Conservation (phyloP, 1,140 invertebrate species). For the Zaprionus kolodkinae region DNA sequence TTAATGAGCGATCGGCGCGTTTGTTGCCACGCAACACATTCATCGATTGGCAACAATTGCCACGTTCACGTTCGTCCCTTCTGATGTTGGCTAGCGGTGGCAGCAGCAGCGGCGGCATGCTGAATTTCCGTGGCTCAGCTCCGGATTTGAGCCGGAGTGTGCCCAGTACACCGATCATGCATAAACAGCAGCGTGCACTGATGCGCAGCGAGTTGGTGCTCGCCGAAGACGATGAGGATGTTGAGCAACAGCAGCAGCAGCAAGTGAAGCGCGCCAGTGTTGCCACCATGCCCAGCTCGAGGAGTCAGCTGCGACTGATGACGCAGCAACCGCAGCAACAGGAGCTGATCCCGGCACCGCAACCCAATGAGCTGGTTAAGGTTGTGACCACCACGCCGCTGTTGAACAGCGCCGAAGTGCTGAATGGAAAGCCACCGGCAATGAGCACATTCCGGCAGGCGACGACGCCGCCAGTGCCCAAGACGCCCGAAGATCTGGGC, state of each 20-base stretch:
- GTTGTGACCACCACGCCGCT: conserved; percentile 61
- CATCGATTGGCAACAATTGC: conserved; percentile 84
- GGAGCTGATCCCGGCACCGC: neutral
- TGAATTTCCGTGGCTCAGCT: conserved; percentile 75
- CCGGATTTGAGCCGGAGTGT: conserved; percentile 83
- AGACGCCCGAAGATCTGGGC: conserved; percentile 60
- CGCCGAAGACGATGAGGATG: conserved; percentile 57
- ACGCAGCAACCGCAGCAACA: conserved; percentile 27
- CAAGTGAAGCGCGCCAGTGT: conserved; percentile 65
- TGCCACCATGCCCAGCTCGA: conserved; percentile 46
- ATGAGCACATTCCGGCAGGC: conserved; percentile 65
- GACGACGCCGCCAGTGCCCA: conserved; percentile 28
- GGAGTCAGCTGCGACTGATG: conserved; percentile 54
- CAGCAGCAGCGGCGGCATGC: conserved; percentile 14
- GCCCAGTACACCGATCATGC: conserved; percentile 75
- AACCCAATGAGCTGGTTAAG: conserved; percentile 62
- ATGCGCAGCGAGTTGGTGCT: conserved; percentile 63
- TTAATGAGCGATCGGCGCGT: conserved; percentile 83
- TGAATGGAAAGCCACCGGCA: conserved; percentile 44
- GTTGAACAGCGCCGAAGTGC: conserved; percentile 59
- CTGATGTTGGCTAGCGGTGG: conserved; percentile 66
- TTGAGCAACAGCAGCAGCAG: conserved; percentile 7
- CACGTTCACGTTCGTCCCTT: conserved; percentile 85
- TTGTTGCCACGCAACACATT: conserved; percentile 84
- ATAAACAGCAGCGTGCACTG: conserved; percentile 64